Evolutionary conservation across 2,797 vertebrate species (phyloP), one percentile per base, ranked within the genome.

Genomic region (Sciurus vulgaris): DNA sequence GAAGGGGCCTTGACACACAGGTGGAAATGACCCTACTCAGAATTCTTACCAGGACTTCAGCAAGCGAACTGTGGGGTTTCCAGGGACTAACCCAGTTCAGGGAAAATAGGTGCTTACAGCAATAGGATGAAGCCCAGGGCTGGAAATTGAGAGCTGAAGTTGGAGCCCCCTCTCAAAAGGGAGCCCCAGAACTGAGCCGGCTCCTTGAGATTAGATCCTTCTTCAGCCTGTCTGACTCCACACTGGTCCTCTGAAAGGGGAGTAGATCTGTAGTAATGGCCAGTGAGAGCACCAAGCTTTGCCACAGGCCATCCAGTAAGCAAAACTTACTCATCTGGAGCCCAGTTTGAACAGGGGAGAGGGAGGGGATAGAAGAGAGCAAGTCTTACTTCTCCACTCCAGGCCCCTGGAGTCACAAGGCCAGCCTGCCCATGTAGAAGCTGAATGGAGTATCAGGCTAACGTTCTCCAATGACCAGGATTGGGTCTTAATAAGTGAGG

Each of bases 291-390:
- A 38, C 17, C 74, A 63, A 26, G 26, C 41, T 54, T 41, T 41
- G 56, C 81, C 7, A 0, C 0, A 0, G 70, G 51, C 17, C n/a
- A 30, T 74, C 30, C 1, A 28, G n/a, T 1, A 28, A 78, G 63
- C 4, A 67, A 30, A 41, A 0, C 7, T 54, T 11, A 2, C 26
- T 33, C 28, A 13, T 35, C 49, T 59, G 56, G 78, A 90, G 24
- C 63, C 5, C 1, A 20, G 35, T 54, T 35, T 20, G 41, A 49
- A 22, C 22, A 44, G 24, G 38, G 33, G 41, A 73, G 63, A 44
- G 24, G 49, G 18, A 35, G 33, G 72, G 67, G 28, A 15, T 18
- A 10, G 2, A 8, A 51, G 56, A 41, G 14, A 72, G 30, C 11
- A 90, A 63, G 51, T 10, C 56, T 49, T 0, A 6, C 18, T 9